phyloP scores from a whole-genome alignment of 2,113 vertebrate genomes.

The Stigmatopora argus region DNA sequence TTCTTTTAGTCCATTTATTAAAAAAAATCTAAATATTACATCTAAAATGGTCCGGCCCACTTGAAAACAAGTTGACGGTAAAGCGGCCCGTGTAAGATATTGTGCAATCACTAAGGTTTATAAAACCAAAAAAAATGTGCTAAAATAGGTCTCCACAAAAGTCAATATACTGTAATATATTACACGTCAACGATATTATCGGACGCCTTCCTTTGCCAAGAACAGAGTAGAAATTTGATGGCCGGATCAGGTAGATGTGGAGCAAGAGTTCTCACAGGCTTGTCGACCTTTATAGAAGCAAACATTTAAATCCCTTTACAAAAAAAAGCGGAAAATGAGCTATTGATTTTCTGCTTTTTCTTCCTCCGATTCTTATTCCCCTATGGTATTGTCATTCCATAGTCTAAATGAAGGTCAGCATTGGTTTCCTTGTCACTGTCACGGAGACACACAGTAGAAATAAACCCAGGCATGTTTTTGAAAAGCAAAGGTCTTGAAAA shows the following conservation, averaged over 20 bases:
- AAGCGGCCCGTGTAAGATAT: too few species aligned
- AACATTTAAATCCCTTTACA: slow-evolving; percentile 87
- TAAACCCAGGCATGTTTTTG: slow-evolving; percentile 46
- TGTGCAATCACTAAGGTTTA: too few species aligned
- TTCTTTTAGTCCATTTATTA: too few species aligned
- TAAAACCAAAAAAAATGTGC: too few species aligned
- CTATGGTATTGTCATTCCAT: slow-evolving; percentile 81
- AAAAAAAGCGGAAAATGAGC: slow-evolving; percentile 87
- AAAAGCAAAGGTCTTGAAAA: slow-evolving; percentile 41
- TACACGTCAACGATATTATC: slow-evolving; percentile 11
- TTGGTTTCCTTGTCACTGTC: slow-evolving; percentile 76
- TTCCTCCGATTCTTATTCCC: slow-evolving; percentile 62
- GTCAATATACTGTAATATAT: slow-evolving; percentile 16
- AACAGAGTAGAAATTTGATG: slow-evolving; percentile 69
- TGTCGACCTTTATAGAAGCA: slow-evolving; percentile 83
- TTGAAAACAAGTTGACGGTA: too few species aligned
- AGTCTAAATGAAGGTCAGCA: slow-evolving; percentile 91
- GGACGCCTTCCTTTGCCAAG: slow-evolving; percentile 19
- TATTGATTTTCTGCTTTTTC: slow-evolving; percentile 82
- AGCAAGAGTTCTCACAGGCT: slow-evolving; percentile 63
- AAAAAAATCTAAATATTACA: too few species aligned
- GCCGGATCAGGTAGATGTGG: slow-evolving; percentile 63
- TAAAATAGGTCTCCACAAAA: not conserved
- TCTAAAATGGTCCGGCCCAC: too few species aligned
- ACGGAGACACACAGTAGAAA: slow-evolving; percentile 56